Conservation (phyloP, 2,113 vertebrate species). For the Morone chrysops region DNA sequence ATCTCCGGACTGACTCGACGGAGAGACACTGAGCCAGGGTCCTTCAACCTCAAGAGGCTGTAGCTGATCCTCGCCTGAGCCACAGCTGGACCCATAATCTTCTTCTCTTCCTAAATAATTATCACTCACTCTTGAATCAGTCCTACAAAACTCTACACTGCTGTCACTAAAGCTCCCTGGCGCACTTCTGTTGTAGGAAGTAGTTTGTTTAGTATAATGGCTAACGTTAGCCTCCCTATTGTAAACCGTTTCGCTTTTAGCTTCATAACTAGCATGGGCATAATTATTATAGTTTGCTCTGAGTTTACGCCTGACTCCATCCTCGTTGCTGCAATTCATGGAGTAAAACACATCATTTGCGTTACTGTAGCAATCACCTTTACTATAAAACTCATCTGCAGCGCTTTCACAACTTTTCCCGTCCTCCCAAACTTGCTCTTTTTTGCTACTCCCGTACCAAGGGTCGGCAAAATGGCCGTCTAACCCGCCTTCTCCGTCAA, state of each 20-base stretch:
- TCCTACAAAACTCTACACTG: constrained; percentile 39
- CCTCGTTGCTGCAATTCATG: constrained; percentile 33
- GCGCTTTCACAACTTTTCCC: constrained; percentile 40
- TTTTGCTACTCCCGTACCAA: constrained; percentile 49
- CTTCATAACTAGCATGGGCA: constrained; percentile 25
- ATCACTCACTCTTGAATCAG: constrained; percentile 50
- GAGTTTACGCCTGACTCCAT: constrained; percentile 22
- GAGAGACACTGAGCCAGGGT: constrained; percentile 59
- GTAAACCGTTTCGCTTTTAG: constrained; percentile 30
- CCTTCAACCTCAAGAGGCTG: constrained; percentile 50
- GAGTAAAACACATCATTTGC: constrained; percentile 50
- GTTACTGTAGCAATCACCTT: constrained; percentile 40
- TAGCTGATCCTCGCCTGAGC: constrained; percentile 65
- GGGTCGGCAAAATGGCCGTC: constrained; percentile 40
- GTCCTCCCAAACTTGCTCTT: constrained; percentile 56
- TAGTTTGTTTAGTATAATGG: constrained; percentile 33
- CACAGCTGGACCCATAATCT: constrained; percentile 65
- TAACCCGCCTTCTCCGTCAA: constrained; percentile 11
- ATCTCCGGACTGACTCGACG: constrained; percentile 33
- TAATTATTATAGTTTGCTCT: constrained; percentile 46
- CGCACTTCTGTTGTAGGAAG: constrained; percentile 20
- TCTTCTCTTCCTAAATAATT: constrained; percentile 57
- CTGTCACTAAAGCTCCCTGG: constrained; percentile 42
- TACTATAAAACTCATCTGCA: constrained; percentile 37
- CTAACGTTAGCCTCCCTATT: constrained; percentile 27